Evolutionary conservation across 2,797 vertebrate genomes (phyloP).

Genomic region (Megaceryle alcyon): DNA sequence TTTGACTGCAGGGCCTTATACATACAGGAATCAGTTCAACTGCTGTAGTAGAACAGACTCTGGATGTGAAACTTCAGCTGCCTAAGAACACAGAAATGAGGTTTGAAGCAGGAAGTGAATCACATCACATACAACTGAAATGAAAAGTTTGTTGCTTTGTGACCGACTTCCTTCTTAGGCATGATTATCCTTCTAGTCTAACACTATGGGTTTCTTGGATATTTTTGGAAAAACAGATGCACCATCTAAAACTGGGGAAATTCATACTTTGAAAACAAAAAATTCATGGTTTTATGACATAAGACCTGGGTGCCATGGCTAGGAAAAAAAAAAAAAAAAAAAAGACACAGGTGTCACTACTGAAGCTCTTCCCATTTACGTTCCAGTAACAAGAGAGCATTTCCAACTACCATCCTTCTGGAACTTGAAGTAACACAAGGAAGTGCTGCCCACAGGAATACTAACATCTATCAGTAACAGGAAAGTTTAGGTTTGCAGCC

Average conservation of each 20-base stretch:
- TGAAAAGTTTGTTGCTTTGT: neutral
- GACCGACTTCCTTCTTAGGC: neutral
- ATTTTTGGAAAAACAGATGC: neutral
- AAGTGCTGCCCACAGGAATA: neutral
- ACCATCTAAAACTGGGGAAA: neutral
- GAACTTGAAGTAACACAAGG: neutral
- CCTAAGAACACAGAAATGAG: neutral
- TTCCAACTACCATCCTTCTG: neutral
- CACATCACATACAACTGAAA: neutral
- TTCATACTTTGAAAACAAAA: neutral
- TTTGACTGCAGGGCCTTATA: neutral
- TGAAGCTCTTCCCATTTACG: neutral
- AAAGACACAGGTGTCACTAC: neutral
- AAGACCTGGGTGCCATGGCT: neutral
- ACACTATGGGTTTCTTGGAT: neutral
- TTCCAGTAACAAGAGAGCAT: neutral
- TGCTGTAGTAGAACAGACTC: neutral
- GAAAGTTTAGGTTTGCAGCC: neutral
- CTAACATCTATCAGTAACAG: neutral
- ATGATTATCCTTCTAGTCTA: neutral
- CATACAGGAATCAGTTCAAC: neutral
- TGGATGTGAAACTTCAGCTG: neutral
- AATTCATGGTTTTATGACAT: neutral
- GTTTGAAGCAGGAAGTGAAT: constrained; percentile 34
- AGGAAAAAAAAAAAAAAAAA: neutral